phyloP scores from a whole-genome alignment of 2,797 vertebrate genomes.

The Pogonophryne albipinna region DNA sequence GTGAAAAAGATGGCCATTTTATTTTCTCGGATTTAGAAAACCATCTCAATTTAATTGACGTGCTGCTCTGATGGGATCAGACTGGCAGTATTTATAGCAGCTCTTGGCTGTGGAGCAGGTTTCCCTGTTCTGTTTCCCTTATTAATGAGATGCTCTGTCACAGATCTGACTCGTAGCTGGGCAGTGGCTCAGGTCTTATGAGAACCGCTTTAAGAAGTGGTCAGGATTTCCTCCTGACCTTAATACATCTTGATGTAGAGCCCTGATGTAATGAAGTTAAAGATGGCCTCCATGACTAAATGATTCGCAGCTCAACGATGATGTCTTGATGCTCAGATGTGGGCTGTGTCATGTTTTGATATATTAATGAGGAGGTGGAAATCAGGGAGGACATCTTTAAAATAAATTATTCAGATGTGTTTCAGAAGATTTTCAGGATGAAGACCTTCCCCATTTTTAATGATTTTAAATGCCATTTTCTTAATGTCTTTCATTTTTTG shows the following conservation, averaged over 20 bases:
- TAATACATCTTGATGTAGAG: not conserved
- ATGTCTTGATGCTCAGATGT: slow-evolving; percentile 8
- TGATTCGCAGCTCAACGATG: not conserved
- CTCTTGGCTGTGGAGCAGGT: slow-evolving; percentile 36
- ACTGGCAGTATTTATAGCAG: slow-evolving; percentile 60
- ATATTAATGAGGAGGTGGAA: not conserved
- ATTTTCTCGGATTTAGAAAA: slow-evolving; percentile 14
- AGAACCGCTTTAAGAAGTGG: slow-evolving; percentile 1
- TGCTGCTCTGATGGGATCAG: slow-evolving; percentile 51
- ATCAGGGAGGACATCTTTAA: not conserved
- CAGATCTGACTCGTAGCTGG: slow-evolving; percentile 8
- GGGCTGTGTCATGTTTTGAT: not conserved
- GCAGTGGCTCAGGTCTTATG: not conserved
- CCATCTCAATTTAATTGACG: slow-evolving; percentile 50
- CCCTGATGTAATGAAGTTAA: slow-evolving; percentile 11
- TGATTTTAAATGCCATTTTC: too few relatives aligned
- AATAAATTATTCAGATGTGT: not conserved
- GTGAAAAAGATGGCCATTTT: slow-evolving; percentile 20
- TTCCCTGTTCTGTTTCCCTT: too few relatives aligned
- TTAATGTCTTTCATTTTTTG: too few relatives aligned
- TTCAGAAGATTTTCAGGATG: not conserved
- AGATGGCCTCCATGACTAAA: not conserved
- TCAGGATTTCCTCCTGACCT: not conserved
- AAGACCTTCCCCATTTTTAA: not conserved
- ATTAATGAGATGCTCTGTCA: slow-evolving; percentile 55